Evolutionary conservation across 2,113 vertebrate genomes (phyloP).

Genomic region (Platichthys stellatus): DNA sequence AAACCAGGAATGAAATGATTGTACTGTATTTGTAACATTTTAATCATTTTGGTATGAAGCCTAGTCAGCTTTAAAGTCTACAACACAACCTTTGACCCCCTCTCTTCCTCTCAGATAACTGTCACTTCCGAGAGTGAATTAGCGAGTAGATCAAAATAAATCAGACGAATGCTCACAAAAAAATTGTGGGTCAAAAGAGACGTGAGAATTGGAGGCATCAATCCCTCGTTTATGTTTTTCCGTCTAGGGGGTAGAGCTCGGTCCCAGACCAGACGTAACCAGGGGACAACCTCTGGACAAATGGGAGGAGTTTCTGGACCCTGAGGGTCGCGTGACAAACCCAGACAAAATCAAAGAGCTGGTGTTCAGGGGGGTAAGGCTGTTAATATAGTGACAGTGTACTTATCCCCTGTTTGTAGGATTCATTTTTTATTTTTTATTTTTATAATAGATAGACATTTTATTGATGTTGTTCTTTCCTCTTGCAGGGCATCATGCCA

Average conservation of each 20-base stretch:
- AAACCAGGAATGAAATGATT: too few relatives aligned
- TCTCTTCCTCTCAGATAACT: too few relatives aligned
- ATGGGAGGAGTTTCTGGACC: slow-evolving; percentile 86
- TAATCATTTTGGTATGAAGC: too few relatives aligned
- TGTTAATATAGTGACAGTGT: not conserved
- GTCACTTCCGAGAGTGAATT: too few relatives aligned
- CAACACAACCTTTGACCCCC: too few relatives aligned
- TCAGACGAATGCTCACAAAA: too few relatives aligned
- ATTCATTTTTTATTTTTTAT: not conserved
- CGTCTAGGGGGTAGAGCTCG: slow-evolving; percentile 84
- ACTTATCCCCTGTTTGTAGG: not conserved
- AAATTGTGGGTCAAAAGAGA: not conserved
- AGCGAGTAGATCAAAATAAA: too few relatives aligned
- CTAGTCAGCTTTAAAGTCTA: too few relatives aligned
- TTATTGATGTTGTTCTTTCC: not conserved
- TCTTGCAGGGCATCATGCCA: slow-evolving; percentile 83
- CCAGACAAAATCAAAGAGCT: slow-evolving; percentile 82
- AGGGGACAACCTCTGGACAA: slow-evolving; percentile 83
- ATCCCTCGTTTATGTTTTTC: slow-evolving; percentile 8
- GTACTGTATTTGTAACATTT: too few relatives aligned
- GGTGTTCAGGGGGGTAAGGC: slow-evolving; percentile 89
- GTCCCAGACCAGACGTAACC: slow-evolving; percentile 82
- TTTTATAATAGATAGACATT: not conserved
- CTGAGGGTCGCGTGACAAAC: slow-evolving; percentile 83
- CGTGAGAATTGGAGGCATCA: not conserved